A percentile compares a stretch with the other conserved stretches of the same genome.
Conservation (phyloP, 2,888 invertebrate species). For the Aricia artaxerxes region DNA sequence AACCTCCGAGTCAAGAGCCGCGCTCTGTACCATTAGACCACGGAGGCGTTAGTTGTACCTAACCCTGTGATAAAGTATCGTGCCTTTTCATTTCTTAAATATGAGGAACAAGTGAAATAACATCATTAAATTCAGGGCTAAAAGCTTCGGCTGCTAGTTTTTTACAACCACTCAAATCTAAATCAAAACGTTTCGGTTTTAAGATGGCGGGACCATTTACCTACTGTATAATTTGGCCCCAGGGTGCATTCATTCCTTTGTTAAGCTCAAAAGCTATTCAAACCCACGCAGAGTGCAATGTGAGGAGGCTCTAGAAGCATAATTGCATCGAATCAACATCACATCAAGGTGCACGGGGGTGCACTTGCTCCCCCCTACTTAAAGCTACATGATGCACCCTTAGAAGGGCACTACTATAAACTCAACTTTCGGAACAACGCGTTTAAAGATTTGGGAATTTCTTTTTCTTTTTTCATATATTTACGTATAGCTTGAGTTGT, state of each 20-base stretch:
- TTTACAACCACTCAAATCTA: not conserved
- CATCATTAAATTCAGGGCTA: not conserved
- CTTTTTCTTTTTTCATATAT: too few relatives aligned
- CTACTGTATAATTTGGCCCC: not conserved
- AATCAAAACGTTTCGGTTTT: not conserved
- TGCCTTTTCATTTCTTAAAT: too few relatives aligned
- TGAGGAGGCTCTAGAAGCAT: not conserved
- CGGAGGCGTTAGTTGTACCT: too few relatives aligned
- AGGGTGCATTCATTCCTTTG: not conserved
- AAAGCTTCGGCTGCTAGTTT: not conserved
- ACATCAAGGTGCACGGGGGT: not conserved
- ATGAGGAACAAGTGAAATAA: too few relatives aligned
- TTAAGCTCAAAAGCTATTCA: slow-evolving; percentile 4
- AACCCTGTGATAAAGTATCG: too few relatives aligned
- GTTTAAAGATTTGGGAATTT: too few relatives aligned
- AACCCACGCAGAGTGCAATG: slow-evolving; percentile 3
- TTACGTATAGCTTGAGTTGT: too few relatives aligned
- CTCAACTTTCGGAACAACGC: too few relatives aligned
- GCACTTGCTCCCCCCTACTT: not conserved
- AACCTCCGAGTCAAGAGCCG: too few relatives aligned
- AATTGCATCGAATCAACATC: not conserved
- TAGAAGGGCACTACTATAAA: too few relatives aligned
- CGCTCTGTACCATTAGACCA: too few relatives aligned
- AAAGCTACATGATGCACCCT: too few relatives aligned
- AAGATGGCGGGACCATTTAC: not conserved